These are phyloP conservation scores for Sturnira hondurensis DNA, from an alignment of 2,113 vertebrate genomes.

Conservation along the genomic window DNA sequence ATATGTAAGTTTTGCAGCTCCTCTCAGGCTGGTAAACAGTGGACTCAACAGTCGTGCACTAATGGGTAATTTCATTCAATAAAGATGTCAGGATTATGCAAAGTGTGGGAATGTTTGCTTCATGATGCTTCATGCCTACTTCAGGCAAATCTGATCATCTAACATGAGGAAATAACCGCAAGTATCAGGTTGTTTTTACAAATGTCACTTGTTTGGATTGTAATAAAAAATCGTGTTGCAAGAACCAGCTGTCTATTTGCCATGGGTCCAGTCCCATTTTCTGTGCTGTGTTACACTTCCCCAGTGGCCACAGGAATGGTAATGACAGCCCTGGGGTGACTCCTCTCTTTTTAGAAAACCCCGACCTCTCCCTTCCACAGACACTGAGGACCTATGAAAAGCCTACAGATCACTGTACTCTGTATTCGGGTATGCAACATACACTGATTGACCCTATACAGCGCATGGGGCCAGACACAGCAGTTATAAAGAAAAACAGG, in stretches of 20 bases:
- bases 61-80: constrained; percentile 18
- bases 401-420: not conserved
- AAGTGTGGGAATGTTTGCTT: constrained; percentile 19
- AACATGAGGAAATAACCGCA: not conserved
- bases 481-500: not conserved
- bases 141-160: not conserved
- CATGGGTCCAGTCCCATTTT: not conserved
- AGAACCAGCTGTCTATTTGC: not conserved
- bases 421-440: not conserved
- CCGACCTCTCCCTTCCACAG: not conserved
- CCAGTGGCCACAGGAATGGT: not conserved
- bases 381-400: not conserved
- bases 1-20: not conserved
- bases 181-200: not conserved
- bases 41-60: not conserved
- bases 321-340: not conserved
- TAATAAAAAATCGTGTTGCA: not conserved
- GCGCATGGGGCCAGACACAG: not conserved
- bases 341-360: not conserved
- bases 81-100: constrained; percentile 7
- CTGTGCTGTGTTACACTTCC: not conserved
- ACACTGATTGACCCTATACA: not conserved
- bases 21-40: not conserved
- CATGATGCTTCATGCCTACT: not conserved
- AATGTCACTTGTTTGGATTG: not conserved